These are phyloP conservation scores for Bombus superbus DNA, from an alignment of 1,140 invertebrate species.

Conservation along the genomic window DNA sequence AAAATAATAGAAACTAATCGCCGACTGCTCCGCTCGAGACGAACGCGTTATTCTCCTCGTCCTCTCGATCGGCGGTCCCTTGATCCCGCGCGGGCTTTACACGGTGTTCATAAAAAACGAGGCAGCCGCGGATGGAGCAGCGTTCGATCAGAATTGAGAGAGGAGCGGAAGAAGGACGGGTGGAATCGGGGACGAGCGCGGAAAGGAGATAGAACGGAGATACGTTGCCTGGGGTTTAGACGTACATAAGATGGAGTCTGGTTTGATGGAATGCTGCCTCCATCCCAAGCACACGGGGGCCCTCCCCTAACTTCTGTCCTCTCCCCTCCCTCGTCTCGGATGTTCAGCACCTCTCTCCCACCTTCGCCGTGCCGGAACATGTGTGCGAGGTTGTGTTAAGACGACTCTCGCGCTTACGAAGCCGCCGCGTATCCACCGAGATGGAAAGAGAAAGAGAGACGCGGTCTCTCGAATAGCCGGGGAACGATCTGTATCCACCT, in stretches of 20 bases:
- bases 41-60: not conserved
- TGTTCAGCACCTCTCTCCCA: constrained; percentile 58
- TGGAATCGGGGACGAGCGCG: constrained; percentile 22
- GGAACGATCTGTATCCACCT: constrained; percentile 57
- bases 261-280: constrained; percentile 79
- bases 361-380: constrained; percentile 47
- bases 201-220: constrained; percentile 49
- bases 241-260: constrained; percentile 76
- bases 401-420: constrained; percentile 55
- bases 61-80: constrained; percentile 30
- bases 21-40: not conserved
- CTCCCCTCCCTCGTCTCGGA: constrained; percentile 33
- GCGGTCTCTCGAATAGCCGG: constrained; percentile 24
- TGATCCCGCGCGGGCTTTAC: constrained; percentile 35
- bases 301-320: constrained; percentile 48
- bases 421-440: not conserved
- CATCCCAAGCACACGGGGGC: constrained; percentile 61
- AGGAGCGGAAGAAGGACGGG: constrained; percentile 33
- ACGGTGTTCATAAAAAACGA: constrained; percentile 33
- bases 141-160: constrained; percentile 52
- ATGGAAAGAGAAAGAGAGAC: not conserved
- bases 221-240: constrained; percentile 68
- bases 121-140: constrained; percentile 6
- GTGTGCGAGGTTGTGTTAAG: constrained; percentile 52
- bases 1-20: constrained; percentile 25